Evolutionary conservation across 2,797 vertebrate genomes (phyloP).

Genomic region (Lepilemur ruficaudatus): DNA sequence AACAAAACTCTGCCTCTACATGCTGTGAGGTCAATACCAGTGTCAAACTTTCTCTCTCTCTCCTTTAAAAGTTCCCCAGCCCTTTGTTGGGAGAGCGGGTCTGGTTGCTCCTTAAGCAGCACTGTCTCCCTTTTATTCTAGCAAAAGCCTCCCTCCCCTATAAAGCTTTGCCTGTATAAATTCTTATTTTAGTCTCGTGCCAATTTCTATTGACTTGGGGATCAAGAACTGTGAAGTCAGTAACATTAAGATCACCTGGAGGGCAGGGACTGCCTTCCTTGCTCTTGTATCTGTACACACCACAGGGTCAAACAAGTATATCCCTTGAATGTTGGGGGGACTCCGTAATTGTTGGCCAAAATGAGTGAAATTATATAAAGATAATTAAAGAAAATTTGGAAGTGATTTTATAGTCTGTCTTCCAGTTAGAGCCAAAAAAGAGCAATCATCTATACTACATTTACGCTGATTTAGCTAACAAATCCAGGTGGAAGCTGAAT

Average conservation of each 20-base stretch:
- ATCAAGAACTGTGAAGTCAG: not conserved
- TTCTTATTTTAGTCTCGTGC: not conserved
- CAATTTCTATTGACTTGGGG: not conserved
- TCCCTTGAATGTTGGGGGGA: accelerated
- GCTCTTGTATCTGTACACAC: too few species aligned
- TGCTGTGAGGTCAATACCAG: not conserved
- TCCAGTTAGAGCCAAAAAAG: not conserved
- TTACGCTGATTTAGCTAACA: constrained; percentile 24
- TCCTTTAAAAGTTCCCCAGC: not conserved
- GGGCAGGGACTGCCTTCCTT: not conserved
- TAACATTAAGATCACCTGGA: not conserved
- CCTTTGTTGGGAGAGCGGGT: not conserved
- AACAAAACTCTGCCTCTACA: not conserved
- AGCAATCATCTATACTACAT: not conserved
- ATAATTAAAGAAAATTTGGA: not conserved
- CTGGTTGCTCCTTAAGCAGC: not conserved
- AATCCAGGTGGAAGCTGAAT: not conserved
- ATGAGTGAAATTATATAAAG: not conserved
- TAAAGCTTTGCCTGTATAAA: not conserved
- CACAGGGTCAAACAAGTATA: not conserved
- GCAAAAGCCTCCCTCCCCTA: not conserved
- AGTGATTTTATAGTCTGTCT: not conserved
- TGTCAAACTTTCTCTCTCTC: not conserved
- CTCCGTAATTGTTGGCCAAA: not conserved
- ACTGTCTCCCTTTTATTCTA: not conserved